Conservation (phyloP, 2,797 vertebrate species). For the Clarias laeviceps region DNA sequence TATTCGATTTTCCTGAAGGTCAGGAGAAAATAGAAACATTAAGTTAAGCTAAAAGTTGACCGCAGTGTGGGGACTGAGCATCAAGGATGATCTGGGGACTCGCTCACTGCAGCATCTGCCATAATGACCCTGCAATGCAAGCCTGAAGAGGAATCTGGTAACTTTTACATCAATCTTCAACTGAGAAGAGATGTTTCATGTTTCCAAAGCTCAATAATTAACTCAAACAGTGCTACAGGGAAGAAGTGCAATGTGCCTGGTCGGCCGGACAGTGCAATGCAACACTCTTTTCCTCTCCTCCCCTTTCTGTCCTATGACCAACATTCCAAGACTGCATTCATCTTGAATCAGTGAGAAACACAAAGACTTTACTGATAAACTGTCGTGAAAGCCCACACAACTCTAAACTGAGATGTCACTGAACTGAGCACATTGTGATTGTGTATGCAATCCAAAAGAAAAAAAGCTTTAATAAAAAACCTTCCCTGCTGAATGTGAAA, state of each 20-base stretch:
- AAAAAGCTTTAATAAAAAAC: constrained; percentile 61
- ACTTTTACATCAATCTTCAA: constrained; percentile 61
- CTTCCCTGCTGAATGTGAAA: constrained; percentile 47
- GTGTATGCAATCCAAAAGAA: constrained; percentile 53
- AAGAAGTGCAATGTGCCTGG: constrained; percentile 60
- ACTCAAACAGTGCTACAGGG: constrained; percentile 31
- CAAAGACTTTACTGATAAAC: constrained; percentile 40
- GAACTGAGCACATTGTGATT: constrained; percentile 50
- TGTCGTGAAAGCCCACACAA: constrained; percentile 39
- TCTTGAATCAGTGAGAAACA: constrained; percentile 48
- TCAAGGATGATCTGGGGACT: constrained; percentile 59
- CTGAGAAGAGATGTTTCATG: constrained; percentile 64
- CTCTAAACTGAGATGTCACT: constrained; percentile 38
- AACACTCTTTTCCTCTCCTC: constrained; percentile 45
- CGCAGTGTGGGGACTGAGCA: constrained; percentile 50
- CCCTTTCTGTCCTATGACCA: constrained; percentile 48
- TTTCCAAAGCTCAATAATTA: constrained; percentile 58
- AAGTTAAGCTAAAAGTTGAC: constrained; percentile 9
- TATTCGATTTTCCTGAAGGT: constrained; percentile 63
- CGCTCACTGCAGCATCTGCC: constrained; percentile 55
- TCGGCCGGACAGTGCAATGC: constrained; percentile 63
- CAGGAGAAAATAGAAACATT: constrained; percentile 53
- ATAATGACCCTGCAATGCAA: constrained; percentile 71
- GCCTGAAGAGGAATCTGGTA: constrained; percentile 55
- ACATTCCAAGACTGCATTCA: constrained; percentile 58